phyloP scores from a whole-genome alignment of 1,140 invertebrate genomes.

The Papilio polytes region DNA sequence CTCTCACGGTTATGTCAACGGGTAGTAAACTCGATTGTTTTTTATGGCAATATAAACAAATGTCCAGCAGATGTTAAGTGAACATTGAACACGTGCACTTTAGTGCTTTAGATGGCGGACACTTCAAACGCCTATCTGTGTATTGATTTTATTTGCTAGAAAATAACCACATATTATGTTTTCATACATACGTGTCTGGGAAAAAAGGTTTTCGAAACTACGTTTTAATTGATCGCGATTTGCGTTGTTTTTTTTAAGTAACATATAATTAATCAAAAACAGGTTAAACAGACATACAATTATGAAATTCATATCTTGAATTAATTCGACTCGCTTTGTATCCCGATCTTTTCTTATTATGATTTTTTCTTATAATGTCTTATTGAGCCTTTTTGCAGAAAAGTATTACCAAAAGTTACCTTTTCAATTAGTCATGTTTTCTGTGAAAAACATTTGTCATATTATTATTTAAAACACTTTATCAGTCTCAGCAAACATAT shows the following conservation, averaged over 20 bases:
- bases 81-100: constrained; percentile 10
- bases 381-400: background rate
- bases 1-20: constrained; percentile 20
- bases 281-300: no score
- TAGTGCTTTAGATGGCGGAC: background rate
- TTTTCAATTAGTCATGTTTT: no score
- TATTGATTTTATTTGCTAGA: constrained; percentile 5
- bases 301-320: no score
- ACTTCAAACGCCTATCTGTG: background rate
- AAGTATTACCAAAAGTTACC: no score
- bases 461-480: background rate
- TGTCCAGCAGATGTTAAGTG: constrained; percentile 14
- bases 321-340: background rate
- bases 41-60: constrained; percentile 15
- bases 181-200: background rate
- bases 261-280: no score
- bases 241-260: no score
- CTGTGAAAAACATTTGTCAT: background rate
- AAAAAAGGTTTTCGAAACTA: no score
- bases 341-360: background rate
- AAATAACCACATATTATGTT: background rate
- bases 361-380: background rate
- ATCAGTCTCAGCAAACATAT: background rate
- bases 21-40: constrained; percentile 10
- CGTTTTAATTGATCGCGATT: no score